Evolutionary conservation across 2,113 vertebrate species (phyloP), one percentile per base, ranked within the genome.

Genomic region (Cathartes aura): DNA sequence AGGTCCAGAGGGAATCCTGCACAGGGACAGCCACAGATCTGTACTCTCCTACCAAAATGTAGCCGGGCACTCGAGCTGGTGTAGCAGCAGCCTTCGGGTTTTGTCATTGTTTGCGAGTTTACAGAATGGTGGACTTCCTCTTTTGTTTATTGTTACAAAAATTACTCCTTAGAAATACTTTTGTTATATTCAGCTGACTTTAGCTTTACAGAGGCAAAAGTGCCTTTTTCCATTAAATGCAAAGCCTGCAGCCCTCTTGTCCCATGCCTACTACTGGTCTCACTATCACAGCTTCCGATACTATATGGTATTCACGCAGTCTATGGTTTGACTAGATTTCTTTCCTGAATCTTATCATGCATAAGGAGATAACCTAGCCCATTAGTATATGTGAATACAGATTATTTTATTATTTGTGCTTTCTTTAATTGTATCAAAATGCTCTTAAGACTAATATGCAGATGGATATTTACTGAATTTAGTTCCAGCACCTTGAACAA

Each of bases 271-370:
- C 22, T 48, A 26, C 22, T 60, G 23, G 40, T 83, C 17, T 73
- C 48, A 78, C 48, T 62, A 18, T 43, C 85, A 34, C 52, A 58
- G 8, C 20, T 81, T 76, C 32, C 12, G 8, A 43, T 36, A 45
- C 7, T 26, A 6, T 14, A 21, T 0, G 0, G 8, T 47, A 81
- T 70, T 60, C 40, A 47, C 0, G 0, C 17, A 55, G 22, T 16
- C 62, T 53, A 13, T 0, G 2, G 12, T 72, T 42, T 64, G 16
- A 59, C 23, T 78, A 24, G 29, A 64, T 68, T 78, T 60, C 11
- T 42, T 73, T 82, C 48, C 45, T 88, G 52, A 91, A 71, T 36
- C 27, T 82, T 75, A 38, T 38, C 4, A 30, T 4, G 8, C 38
- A 22, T 40, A 79, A 74, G 60, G 23, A 56, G n/a, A 79, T 40